These are phyloP conservation scores for Pseudomyrmex sp. DNA, from an alignment of 1,140 invertebrate genomes.

Conservation along the genomic window DNA sequence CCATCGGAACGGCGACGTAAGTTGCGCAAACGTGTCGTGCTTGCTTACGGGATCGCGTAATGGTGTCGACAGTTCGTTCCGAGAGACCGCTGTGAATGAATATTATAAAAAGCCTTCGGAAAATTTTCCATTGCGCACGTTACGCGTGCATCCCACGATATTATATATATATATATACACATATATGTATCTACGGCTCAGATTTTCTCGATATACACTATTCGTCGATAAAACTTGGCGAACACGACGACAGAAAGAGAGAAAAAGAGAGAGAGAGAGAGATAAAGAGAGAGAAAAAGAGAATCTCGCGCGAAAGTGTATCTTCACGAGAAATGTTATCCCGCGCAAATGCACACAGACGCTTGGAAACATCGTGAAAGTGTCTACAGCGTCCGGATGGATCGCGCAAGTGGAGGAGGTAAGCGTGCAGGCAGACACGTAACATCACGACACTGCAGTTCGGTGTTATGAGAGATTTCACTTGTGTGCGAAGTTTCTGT, in stretches of 20 bases:
- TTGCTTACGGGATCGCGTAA: conserved; percentile 18
- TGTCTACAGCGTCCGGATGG: not conserved
- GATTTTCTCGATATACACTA: not conserved
- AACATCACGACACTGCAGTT: not conserved
- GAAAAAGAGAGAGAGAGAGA: too few species aligned
- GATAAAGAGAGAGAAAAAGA: too few species aligned
- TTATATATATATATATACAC: conserved; percentile 1
- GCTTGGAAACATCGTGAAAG: not conserved
- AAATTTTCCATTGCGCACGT: conserved; percentile 12
- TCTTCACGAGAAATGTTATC: not conserved
- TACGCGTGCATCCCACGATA: not conserved
- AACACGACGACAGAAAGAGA: not conserved
- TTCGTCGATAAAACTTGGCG: conserved; percentile 1
- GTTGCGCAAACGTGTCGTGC: conserved; percentile 9
- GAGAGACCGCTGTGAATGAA: not conserved
- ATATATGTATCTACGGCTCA: not conserved
- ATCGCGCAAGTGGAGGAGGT: not conserved
- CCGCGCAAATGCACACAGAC: not conserved
- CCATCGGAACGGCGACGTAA: conserved; percentile 5
- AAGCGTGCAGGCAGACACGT: conserved; percentile 27
- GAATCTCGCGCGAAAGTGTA: not conserved
- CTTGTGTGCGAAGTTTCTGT: conserved; percentile 4
- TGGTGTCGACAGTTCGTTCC: not conserved
- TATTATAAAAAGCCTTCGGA: conserved; percentile 24
- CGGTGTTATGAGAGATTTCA: not conserved